These are phyloP conservation scores for Luehdorfia chinensis DNA, from an alignment of 1,140 invertebrate genomes.

Conservation along the genomic window DNA sequence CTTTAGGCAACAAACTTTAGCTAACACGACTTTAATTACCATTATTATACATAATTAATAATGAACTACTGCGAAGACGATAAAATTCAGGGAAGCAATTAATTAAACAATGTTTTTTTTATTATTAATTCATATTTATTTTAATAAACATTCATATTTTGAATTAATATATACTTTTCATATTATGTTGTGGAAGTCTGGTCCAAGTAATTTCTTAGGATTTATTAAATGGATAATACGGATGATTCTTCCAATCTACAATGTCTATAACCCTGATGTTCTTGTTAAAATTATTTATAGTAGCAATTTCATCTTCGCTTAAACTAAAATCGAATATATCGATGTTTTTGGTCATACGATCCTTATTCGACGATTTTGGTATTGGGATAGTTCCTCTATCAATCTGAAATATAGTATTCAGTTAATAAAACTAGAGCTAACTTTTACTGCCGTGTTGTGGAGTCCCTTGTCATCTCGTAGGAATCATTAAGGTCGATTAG, in stretches of 20 bases:
- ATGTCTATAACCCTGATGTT: constrained; percentile 77
- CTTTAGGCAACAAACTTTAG: no score
- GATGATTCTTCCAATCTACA: constrained; percentile 72
- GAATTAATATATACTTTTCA: no score
- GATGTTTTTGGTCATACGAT: constrained; percentile 85
- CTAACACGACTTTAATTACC: no score
- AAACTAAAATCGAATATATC: constrained; percentile 85
- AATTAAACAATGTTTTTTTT: no score
- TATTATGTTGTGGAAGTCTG: no score
- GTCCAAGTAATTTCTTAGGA: no score
- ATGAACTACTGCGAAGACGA: no score
- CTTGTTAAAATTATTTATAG: constrained; percentile 80
- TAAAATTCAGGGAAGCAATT: no score
- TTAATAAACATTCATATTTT: no score
- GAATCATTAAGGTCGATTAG: no score
- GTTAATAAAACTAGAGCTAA: background rate
- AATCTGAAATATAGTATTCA: constrained; percentile 60
- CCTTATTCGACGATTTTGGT: constrained; percentile 85
- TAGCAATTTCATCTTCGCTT: constrained; percentile 79
- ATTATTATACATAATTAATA: no score
- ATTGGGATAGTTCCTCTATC: constrained; percentile 82
- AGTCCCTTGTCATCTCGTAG: background rate
- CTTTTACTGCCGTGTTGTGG: background rate
- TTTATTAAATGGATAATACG: constrained; percentile 79
- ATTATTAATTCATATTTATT: no score